These are phyloP conservation scores for Platerodrilus igneus DNA, from an alignment of 2,888 invertebrate genomes.

Conservation along the genomic window DNA sequence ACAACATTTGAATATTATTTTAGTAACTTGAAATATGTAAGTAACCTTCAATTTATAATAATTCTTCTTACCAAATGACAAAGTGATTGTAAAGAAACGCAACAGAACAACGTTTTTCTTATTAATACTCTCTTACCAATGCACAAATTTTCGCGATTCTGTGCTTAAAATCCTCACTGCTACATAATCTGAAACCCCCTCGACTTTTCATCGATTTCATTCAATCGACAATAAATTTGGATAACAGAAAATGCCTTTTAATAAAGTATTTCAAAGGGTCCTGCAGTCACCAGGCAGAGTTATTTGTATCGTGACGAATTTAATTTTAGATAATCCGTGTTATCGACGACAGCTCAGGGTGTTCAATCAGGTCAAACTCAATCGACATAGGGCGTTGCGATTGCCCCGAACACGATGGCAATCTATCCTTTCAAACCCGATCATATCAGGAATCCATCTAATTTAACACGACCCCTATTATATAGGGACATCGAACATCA, in stretches of 20 bases:
- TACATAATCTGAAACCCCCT: no score
- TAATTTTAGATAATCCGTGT: constrained; percentile 19
- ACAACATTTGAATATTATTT: no score
- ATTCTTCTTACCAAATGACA: no score
- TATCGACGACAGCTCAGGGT: constrained; percentile 17
- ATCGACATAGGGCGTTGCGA: constrained; percentile 15
- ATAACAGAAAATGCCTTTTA: constrained; percentile 1
- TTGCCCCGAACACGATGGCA: constrained; percentile 17
- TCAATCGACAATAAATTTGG: constrained; percentile 2
- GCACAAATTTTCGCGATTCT: no score
- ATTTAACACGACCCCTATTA: constrained; percentile 24
- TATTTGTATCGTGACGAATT: constrained; percentile 19
- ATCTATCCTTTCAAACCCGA: constrained; percentile 23
- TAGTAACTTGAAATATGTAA: no score
- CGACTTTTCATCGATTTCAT: no score
- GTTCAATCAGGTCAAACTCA: constrained; percentile 20
- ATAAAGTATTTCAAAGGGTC: constrained; percentile 10
- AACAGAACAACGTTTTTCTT: no score
- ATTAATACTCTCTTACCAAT: no score
- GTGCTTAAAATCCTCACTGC: no score
- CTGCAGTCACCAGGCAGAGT: constrained; percentile 10
- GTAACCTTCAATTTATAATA: no score
- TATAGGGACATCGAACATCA: constrained; percentile 18
- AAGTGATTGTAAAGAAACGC: no score
- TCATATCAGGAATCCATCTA: constrained; percentile 28